These are phyloP conservation scores for Acanthisitta chloris DNA, from an alignment of 2,113 vertebrate genomes.

Conservation along the genomic window DNA sequence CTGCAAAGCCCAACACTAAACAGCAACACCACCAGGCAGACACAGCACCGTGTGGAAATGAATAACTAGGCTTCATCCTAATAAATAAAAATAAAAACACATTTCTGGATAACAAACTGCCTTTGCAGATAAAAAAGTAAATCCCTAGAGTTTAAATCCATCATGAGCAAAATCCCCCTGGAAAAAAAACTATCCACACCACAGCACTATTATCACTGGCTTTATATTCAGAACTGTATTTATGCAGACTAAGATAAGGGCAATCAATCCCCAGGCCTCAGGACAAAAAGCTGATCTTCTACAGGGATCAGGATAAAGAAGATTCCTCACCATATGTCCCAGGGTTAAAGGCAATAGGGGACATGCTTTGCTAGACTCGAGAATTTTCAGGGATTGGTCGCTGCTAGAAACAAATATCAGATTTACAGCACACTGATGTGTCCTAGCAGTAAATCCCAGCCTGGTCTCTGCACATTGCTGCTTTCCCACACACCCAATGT, in stretches of 20 bases:
- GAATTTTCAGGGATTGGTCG: not conserved
- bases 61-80: not conserved
- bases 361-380: rapidly evolving
- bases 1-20: not conserved
- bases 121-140: constrained; percentile 32
- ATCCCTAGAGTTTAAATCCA: constrained; percentile 43
- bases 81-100: constrained; percentile 22
- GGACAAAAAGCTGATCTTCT: constrained; percentile 22
- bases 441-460: not conserved
- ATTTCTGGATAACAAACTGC: not conserved
- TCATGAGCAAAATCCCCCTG: not conserved
- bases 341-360: not conserved
- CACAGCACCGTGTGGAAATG: not conserved
- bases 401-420: not conserved
- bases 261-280: constrained; percentile 28
- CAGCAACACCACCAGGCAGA: not conserved
- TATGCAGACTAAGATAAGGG: constrained; percentile 47
- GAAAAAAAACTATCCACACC: not conserved
- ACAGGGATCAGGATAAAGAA: not conserved
- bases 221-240: constrained; percentile 36
- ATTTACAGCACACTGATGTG: not conserved
- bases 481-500: not conserved
- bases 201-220: not conserved
- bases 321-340: not conserved
- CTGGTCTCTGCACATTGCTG: not conserved